A percentile compares a stretch with the other conserved stretches of the same genome.
Evolutionary conservation across 2,888 invertebrate genomes (phyloP).

Genomic region (Coenonympha arcania): DNA sequence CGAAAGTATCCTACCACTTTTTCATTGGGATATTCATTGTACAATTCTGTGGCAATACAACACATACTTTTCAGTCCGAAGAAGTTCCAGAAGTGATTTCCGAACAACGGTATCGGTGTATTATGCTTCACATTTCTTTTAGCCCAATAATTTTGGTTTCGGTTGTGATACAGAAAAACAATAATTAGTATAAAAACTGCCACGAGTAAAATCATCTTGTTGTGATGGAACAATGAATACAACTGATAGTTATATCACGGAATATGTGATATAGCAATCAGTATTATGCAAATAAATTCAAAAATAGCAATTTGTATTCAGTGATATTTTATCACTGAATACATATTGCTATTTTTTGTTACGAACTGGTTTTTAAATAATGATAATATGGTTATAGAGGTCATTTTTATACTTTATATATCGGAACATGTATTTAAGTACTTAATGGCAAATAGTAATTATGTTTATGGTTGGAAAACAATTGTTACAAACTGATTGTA

Average conservation of each 20-base stretch:
- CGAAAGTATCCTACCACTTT: conserved; percentile 52
- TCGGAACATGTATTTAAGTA: too few species aligned
- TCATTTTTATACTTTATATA: too few species aligned
- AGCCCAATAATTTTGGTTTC: conserved; percentile 47
- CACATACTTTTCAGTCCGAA: conserved; percentile 39
- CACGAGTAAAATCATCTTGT: conserved; percentile 8
- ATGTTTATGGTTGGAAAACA: too few species aligned
- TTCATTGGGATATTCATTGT: conserved; percentile 47
- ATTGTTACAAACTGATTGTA: too few species aligned
- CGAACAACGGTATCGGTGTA: conserved; percentile 44
- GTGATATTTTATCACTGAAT: too few species aligned
- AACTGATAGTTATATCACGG: not conserved
- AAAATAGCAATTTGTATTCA: too few species aligned
- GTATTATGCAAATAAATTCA: too few species aligned
- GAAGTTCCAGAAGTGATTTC: conserved; percentile 41
- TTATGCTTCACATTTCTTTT: conserved; percentile 49
- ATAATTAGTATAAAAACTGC: conserved; percentile 20
- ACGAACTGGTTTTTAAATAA: too few species aligned
- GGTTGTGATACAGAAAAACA: conserved; percentile 36
- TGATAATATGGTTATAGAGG: too few species aligned
- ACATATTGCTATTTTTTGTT: too few species aligned
- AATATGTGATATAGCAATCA: too few species aligned
- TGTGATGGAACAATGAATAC: conserved; percentile 25
- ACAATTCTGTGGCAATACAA: conserved; percentile 38
- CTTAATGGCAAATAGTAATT: too few species aligned